phyloP scores from a whole-genome alignment of 2,797 vertebrate species.

The Poeciliopsis paucimaculata region DNA sequence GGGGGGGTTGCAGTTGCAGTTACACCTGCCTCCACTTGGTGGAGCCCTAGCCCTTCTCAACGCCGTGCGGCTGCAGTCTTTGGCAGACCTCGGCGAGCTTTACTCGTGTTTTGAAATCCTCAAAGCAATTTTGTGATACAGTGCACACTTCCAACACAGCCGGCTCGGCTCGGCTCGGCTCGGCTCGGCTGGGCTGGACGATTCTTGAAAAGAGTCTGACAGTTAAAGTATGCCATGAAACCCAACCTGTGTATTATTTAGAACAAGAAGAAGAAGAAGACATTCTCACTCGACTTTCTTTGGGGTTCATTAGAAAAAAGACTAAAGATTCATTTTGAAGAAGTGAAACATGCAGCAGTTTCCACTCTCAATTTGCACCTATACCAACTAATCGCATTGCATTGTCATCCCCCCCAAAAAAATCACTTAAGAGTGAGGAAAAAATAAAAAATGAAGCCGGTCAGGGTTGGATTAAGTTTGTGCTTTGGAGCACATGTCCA shows the following conservation, averaged over 20 bases:
- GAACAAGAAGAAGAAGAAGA: not conserved
- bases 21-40: conserved; percentile 77
- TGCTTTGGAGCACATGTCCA: conserved; percentile 56
- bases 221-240: conserved; percentile 10
- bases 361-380: conserved; percentile 67
- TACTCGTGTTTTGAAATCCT: conserved; percentile 73
- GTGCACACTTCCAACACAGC: conserved; percentile 56
- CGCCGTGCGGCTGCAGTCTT: conserved; percentile 49
- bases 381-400: conserved; percentile 63
- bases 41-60: conserved; percentile 82
- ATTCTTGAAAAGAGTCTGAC: conserved; percentile 44
- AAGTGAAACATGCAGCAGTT: not conserved
- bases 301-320: conserved; percentile 1
- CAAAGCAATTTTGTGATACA: conserved; percentile 72
- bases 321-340: conserved; percentile 33
- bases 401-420: conserved; percentile 42
- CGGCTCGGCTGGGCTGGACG: not conserved
- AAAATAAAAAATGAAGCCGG: conserved; percentile 19
- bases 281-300: not conserved
- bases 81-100: conserved; percentile 69
- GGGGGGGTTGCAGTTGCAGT: conserved; percentile 28
- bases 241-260: not conserved
- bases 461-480: conserved; percentile 64
- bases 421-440: conserved; percentile 46
- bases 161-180: no score